Percentiles rank a stretch among this genome's conserved stretches.
phyloP scores from a whole-genome alignment of 1,140 invertebrate genomes.

The Choristoneura fumiferana region DNA sequence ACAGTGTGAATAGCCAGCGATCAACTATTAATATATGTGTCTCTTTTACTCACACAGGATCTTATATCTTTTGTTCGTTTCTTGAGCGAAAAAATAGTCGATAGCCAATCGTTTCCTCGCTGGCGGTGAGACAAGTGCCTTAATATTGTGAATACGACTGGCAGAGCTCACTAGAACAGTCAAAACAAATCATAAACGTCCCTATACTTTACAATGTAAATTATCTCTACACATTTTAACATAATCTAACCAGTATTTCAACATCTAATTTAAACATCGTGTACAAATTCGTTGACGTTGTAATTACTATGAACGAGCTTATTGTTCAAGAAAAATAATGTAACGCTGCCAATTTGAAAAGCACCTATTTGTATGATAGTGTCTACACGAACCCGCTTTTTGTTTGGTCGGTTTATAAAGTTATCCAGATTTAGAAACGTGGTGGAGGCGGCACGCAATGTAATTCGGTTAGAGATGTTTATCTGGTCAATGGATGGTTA shows the following conservation, averaged over 20 bases:
- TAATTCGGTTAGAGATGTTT: conserved; percentile 60
- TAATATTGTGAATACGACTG: too few relatives aligned
- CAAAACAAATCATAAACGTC: too few relatives aligned
- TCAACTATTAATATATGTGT: too few relatives aligned
- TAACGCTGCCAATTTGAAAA: conserved; percentile 28
- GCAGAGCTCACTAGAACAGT: too few relatives aligned
- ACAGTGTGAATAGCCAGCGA: too few relatives aligned
- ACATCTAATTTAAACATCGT: conserved; percentile 28
- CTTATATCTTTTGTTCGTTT: too few relatives aligned
- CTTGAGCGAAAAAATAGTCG: too few relatives aligned
- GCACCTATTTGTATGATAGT: conserved; percentile 10
- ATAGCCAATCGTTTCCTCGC: too few relatives aligned
- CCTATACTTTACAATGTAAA: background rate
- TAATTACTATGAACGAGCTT: conserved; percentile 53
- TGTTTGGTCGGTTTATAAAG: conserved; percentile 39
- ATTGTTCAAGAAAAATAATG: conserved; percentile 55
- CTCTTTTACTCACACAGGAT: too few relatives aligned
- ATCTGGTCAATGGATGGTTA: conserved; percentile 71
- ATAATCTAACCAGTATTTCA: conserved; percentile 29
- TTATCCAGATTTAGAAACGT: conserved; percentile 53
- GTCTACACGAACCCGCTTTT: conserved; percentile 18
- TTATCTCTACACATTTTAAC: conserved; percentile 19
- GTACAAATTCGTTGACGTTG: conserved; percentile 36
- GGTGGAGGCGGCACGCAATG: conserved; percentile 57
- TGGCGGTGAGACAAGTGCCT: too few relatives aligned